Conservation (phyloP, 1,140 invertebrate species). For the Drosophila navojoa region DNA sequence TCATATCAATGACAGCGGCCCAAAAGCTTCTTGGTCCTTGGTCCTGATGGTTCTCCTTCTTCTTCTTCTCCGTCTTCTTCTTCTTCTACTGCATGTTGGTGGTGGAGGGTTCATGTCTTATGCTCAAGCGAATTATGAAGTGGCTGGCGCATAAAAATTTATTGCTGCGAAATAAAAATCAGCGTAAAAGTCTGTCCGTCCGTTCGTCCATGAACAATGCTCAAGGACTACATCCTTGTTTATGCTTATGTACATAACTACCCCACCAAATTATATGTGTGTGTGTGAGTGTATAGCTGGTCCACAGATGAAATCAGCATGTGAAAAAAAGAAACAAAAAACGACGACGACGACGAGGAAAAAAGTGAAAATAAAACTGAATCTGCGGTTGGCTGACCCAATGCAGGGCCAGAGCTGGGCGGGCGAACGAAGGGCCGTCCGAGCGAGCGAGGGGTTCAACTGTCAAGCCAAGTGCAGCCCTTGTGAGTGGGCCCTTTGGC, state of each 20-base stretch:
- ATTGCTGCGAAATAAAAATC: slow-evolving; percentile 83
- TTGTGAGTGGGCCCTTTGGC: slow-evolving; percentile 30
- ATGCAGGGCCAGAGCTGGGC: neutral
- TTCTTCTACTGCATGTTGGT: slow-evolving; percentile 34
- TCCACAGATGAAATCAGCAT: slow-evolving; percentile 77
- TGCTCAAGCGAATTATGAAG: slow-evolving; percentile 82
- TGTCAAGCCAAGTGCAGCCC: slow-evolving; percentile 37
- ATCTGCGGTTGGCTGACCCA: slow-evolving; percentile 59
- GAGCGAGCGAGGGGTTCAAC: neutral
- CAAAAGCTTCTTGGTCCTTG: neutral
- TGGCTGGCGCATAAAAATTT: slow-evolving; percentile 83
- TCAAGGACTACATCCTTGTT: slow-evolving; percentile 49
- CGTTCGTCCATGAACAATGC: slow-evolving; percentile 32
- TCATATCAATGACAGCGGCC: slow-evolving; percentile 39
- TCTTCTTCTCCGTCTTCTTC: neutral
- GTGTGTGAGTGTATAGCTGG: slow-evolving; percentile 1
- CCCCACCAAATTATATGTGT: slow-evolving; percentile 5
- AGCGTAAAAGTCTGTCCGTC: slow-evolving; percentile 67
- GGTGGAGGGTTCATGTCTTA: slow-evolving; percentile 54
- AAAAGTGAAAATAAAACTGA: slow-evolving; percentile 29
- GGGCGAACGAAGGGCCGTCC: too few relatives aligned
- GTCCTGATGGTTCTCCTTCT: neutral
- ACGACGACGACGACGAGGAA: slow-evolving; percentile 15
- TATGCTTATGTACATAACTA: slow-evolving; percentile 30
- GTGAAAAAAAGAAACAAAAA: slow-evolving; percentile 70